These are phyloP conservation scores for Gallinago solitaria DNA, from an alignment of 2,797 vertebrate genomes.

Conservation along the genomic window DNA sequence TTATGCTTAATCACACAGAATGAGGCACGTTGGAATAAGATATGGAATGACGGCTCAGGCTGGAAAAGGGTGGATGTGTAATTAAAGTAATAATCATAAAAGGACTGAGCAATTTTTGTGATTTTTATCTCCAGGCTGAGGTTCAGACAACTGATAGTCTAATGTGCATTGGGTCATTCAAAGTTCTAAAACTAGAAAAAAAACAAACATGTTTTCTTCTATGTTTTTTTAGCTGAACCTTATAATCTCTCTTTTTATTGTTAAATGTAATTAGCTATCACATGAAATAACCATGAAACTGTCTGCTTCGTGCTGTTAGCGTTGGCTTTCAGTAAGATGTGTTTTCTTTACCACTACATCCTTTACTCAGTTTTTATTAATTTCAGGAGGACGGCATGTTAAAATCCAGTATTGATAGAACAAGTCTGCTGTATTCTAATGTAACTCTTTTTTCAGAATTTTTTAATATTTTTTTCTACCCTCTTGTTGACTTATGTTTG, in stretches of 20 bases:
- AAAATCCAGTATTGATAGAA: background rate
- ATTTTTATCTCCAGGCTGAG: constrained; percentile 32
- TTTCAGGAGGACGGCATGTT: background rate
- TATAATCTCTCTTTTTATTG: background rate
- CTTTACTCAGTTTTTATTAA: background rate
- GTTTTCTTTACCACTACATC: background rate
- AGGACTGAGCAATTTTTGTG: constrained; percentile 9
- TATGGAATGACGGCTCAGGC: background rate
- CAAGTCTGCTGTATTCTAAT: background rate
- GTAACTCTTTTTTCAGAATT: background rate
- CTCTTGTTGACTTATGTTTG: background rate
- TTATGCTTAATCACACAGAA: background rate
- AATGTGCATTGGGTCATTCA: constrained; percentile 1
- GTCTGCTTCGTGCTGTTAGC: background rate
- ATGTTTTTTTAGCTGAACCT: background rate
- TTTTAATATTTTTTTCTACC: background rate
- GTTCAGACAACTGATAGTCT: constrained; percentile 35
- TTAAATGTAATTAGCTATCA: background rate
- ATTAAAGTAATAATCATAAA: constrained; percentile 64
- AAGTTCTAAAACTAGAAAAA: background rate
- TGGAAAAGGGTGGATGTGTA: background rate
- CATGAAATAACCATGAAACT: background rate
- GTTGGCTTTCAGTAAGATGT: background rate
- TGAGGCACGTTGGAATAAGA: constrained; percentile 36
- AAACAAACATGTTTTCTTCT: background rate